A percentile compares a stretch with the other conserved stretches of the same genome.
phyloP scores from a whole-genome alignment of 2,888 invertebrate species.

The Spilosoma lubricipeda region DNA sequence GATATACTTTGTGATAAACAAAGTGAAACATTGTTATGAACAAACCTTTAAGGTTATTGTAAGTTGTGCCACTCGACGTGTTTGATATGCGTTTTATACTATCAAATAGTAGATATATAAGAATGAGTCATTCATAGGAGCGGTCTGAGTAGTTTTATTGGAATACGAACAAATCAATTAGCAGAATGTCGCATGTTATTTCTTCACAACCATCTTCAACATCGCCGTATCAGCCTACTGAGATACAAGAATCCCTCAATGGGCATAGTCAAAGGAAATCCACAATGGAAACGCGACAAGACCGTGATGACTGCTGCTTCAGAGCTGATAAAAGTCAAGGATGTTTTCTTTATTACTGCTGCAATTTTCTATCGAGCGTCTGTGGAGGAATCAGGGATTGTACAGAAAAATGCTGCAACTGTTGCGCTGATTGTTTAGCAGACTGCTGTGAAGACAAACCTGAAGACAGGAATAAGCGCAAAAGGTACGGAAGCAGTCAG shows the following conservation, averaged over 20 bases:
- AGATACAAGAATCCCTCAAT: constrained; percentile 27
- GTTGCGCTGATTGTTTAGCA: constrained; percentile 49
- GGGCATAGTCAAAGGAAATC: constrained; percentile 26
- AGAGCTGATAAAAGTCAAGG: constrained; percentile 43
- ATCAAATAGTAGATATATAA: constrained; percentile 20
- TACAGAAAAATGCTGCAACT: constrained; percentile 52
- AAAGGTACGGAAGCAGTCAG: constrained; percentile 26
- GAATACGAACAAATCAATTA: neutral
- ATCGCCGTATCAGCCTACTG: constrained; percentile 50
- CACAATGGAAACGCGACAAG: constrained; percentile 29
- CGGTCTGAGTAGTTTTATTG: constrained; percentile 16
- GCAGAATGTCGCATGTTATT: constrained; percentile 47
- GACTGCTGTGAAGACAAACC: constrained; percentile 56
- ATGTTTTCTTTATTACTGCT: constrained; percentile 36
- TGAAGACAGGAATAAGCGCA: constrained; percentile 21
- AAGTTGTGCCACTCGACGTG: constrained; percentile 2
- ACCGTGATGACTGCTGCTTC: constrained; percentile 51
- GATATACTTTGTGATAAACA: neutral
- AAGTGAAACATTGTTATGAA: neutral
- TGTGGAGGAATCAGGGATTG: constrained; percentile 48
- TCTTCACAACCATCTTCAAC: constrained; percentile 49
- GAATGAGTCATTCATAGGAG: constrained; percentile 35
- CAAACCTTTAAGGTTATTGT: neutral
- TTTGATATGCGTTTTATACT: neutral
- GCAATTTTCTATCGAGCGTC: constrained; percentile 45